These are phyloP conservation scores for Takifugu bimaculatus DNA, from an alignment of 2,113 vertebrate species.

Conservation along the genomic window DNA sequence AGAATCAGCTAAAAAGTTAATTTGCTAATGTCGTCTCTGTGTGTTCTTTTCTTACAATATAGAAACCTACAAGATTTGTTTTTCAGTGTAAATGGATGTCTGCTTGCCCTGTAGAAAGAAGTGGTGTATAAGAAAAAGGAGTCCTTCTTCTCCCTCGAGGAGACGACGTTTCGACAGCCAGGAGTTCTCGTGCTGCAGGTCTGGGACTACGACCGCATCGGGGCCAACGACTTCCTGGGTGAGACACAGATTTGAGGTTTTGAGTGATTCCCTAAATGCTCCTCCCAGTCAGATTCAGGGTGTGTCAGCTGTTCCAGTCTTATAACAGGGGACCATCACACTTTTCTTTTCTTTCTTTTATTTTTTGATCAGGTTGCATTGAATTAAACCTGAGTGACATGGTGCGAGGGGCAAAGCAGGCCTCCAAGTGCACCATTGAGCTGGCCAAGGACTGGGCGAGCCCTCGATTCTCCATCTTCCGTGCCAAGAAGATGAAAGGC, in stretches of 20 bases:
- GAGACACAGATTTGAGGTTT: conserved; percentile 16
- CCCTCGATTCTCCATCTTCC: conserved; percentile 86
- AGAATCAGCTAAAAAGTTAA: too few relatives aligned
- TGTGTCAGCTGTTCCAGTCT: too few relatives aligned
- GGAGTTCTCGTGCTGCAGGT: conserved; percentile 86
- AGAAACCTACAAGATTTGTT: too few relatives aligned
- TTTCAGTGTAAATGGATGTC: neutral
- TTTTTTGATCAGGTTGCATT: conserved; percentile 72
- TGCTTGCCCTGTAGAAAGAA: conserved; percentile 71
- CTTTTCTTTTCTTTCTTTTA: neutral
- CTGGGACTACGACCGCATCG: conserved; percentile 93
- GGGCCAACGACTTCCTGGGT: conserved; percentile 91
- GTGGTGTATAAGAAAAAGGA: conserved; percentile 85
- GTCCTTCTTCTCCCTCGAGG: conserved; percentile 87
- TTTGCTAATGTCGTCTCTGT: too few relatives aligned
- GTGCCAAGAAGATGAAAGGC: conserved; percentile 84
- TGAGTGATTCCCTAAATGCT: neutral
- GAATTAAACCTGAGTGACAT: conserved; percentile 87
- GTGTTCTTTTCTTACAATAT: neutral
- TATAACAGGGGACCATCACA: too few relatives aligned
- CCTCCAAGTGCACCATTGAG: conserved; percentile 78
- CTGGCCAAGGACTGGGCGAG: conserved; percentile 81
- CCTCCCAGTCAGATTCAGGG: too few relatives aligned
- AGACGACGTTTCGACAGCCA: conserved; percentile 84
- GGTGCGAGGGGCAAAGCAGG: conserved; percentile 80